A percentile compares a stretch with the other conserved stretches of the same genome.
These are phyloP conservation scores for Oceanodroma leucorhoa DNA, from an alignment of 2,797 vertebrate species.

Conservation along the genomic window DNA sequence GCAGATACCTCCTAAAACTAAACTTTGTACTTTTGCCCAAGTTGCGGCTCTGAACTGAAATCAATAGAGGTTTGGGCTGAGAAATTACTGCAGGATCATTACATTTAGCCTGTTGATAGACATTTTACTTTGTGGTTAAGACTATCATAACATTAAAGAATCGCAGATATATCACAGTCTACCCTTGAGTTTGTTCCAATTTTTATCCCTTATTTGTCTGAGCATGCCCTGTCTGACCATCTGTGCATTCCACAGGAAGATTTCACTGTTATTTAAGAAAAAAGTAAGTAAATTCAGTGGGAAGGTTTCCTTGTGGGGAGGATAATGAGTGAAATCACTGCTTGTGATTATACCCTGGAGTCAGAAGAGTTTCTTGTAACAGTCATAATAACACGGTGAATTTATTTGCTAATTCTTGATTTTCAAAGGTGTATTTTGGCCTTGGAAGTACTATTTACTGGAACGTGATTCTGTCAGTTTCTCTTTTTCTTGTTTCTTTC, in stretches of 20 bases:
- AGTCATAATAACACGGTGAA: neutral
- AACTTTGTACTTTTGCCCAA: neutral
- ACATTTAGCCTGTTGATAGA: neutral
- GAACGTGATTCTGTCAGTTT: neutral
- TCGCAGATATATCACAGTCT: neutral
- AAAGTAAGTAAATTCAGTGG: neutral
- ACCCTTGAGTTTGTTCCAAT: neutral
- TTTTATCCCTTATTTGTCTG: neutral
- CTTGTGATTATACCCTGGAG: neutral
- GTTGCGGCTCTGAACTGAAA: neutral
- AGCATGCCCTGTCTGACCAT: neutral
- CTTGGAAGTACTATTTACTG: neutral
- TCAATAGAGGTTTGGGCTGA: neutral
- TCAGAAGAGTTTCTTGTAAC: neutral
- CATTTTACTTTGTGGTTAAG: neutral
- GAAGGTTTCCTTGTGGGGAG: neutral
- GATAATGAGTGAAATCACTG: neutral
- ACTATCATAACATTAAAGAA: neutral
- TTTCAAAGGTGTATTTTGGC: neutral
- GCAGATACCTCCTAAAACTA: neutral
- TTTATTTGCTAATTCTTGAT: neutral
- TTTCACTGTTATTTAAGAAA: neutral
- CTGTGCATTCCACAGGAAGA: neutral
- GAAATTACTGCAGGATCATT: neutral
- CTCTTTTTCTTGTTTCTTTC: neutral